Base-by-base conservation (phyloP, 1,140 invertebrate genomes). In the Ostrea edulis region DNA sequence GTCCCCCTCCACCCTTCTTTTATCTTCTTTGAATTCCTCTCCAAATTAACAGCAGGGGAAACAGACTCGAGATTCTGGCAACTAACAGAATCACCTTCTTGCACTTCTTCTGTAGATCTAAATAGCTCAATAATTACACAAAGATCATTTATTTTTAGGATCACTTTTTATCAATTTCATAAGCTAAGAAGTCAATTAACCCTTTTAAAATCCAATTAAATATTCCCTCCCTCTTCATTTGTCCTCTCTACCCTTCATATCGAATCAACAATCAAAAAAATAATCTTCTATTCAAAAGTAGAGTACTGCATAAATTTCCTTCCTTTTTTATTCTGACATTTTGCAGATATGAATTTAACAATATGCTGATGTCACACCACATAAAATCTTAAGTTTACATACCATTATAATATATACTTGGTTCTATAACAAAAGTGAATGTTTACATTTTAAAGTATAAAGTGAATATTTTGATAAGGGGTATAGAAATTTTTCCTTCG, bases 1-100 rank as follows among this genome's bases (percentile, higher is more conserved):
- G 9, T 11, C 29, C 22, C 68, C 68, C 29, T 25, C 25, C 22
- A 25, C 25, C 68, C 25, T 29, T 25, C 17, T 29, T 77, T 77
- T 77, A 35, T 35, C 25, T 29, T 77, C 55, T 29, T 29, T 12
- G 25, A 77, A 77, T 77, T 77, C 68, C 68, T 77, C 29, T 77
- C 8, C 12, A 12, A 29, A 77, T 25, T 77, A 22, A 77, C 68
- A 77, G 68, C 25, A 62, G 58, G 55, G 68, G 25, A 77, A 29
- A 77, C 68, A 77, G 22, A 77, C 9, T 29, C 68, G 12, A 12
- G 29, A 77, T 14, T 77, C 68, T 77, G 68, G 68, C 22, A 35
- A 29, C 22, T 12, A 77, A 35, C 12, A 35, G 29, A 14, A 35
- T 77, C 68, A 35, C 68, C 68, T 77, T 35, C 68, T 25, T 77